Conservation (phyloP, 2,113 vertebrate species). For the Clinocottus analis region DNA sequence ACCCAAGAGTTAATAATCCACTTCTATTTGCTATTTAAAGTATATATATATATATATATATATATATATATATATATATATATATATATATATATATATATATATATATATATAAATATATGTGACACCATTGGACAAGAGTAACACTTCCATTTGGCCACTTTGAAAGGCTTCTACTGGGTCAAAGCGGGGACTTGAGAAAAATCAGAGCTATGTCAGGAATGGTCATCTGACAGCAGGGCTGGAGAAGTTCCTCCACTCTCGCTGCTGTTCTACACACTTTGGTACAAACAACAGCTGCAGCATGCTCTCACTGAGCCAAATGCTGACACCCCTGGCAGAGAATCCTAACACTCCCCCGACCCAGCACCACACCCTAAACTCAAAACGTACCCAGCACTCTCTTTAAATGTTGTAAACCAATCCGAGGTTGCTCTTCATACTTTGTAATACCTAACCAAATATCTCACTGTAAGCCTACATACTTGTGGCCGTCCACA, state of each 20-base stretch:
- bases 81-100: too few species aligned
- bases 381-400: conserved; percentile 35
- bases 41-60: too few species aligned
- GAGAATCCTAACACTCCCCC: conserved; percentile 29
- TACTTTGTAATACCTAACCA: not conserved
- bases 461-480: conserved; percentile 1
- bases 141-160: conserved; percentile 53
- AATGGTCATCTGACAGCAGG: conserved; percentile 79
- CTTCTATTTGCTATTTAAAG: not conserved
- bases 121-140: conserved; percentile 25
- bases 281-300: conserved; percentile 86
- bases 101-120: not conserved
- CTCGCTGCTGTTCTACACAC: conserved; percentile 59
- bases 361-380: conserved; percentile 55
- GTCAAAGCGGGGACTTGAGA: conserved; percentile 66
- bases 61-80: not conserved
- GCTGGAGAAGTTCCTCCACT: conserved; percentile 61
- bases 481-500: not conserved
- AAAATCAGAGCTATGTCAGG: conserved; percentile 74
- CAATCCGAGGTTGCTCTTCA: not conserved
- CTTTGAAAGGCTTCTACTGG: conserved; percentile 61
- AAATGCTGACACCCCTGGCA: conserved; percentile 68
- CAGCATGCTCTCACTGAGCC: conserved; percentile 65
- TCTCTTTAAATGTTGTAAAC: conserved; percentile 33
- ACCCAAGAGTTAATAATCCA: not conserved